phyloP scores from a whole-genome alignment of 2,888 invertebrate species.

The Exocentrus adspersus region DNA sequence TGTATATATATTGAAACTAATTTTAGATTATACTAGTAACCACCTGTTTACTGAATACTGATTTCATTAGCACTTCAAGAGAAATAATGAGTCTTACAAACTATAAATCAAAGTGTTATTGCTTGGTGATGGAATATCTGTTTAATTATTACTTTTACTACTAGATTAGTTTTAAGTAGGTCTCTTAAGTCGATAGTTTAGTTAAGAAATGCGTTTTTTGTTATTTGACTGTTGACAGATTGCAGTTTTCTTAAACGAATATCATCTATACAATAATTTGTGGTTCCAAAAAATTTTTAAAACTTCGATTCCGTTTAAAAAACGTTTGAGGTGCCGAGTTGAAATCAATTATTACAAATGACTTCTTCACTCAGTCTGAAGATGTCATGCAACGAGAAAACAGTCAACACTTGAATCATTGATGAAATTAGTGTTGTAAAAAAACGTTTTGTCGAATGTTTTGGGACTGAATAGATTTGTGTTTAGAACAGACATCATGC shows the following conservation, averaged over 20 bases:
- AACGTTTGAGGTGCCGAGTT: too few relatives aligned
- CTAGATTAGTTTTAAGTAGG: constrained; percentile 15
- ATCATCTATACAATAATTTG: not conserved
- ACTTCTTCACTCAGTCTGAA: too few relatives aligned
- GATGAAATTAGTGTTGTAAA: too few relatives aligned
- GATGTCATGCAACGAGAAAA: too few relatives aligned
- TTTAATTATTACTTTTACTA: constrained; percentile 1
- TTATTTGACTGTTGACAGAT: not conserved
- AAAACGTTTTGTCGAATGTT: too few relatives aligned
- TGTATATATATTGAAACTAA: constrained; percentile 30
- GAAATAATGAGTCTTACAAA: not conserved
- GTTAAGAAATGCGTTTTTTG: not conserved
- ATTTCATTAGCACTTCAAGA: constrained; percentile 7
- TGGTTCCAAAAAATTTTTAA: constrained; percentile 13
- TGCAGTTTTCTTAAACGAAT: not conserved
- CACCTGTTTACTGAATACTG: constrained; percentile 42
- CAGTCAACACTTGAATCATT: too few relatives aligned
- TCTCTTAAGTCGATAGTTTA: constrained; percentile 2
- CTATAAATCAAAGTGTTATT: not conserved
- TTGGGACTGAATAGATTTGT: constrained; percentile 21
- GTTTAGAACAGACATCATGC: constrained; percentile 19
- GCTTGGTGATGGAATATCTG: constrained; percentile 14
- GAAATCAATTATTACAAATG: too few relatives aligned
- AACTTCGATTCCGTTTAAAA: too few relatives aligned
- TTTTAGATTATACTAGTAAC: constrained; percentile 7